These are phyloP conservation scores for Orthosia incerta DNA, from an alignment of 2,888 invertebrate species.

Conservation along the genomic window DNA sequence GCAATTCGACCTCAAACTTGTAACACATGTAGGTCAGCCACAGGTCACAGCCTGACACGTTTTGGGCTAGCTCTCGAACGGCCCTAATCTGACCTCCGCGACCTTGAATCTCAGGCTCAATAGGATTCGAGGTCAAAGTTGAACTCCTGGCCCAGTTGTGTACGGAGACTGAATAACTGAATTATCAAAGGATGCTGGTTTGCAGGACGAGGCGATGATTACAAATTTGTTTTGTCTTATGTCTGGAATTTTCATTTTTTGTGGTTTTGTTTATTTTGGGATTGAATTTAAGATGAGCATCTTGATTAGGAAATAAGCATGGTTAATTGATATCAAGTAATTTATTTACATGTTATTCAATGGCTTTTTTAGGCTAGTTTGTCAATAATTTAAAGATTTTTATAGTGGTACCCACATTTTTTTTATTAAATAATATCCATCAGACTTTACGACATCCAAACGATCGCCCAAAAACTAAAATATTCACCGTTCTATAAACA, in stretches of 20 bases:
- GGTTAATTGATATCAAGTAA: no score
- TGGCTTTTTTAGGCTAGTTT: no score
- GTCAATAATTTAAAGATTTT: no score
- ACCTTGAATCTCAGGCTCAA: slow-evolving; percentile 81
- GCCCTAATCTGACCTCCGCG: slow-evolving; percentile 82
- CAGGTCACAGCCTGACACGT: slow-evolving; percentile 77
- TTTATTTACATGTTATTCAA: neutral
- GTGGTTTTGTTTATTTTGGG: neutral
- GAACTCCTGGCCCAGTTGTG: slow-evolving; percentile 64
- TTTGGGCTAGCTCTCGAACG: slow-evolving; percentile 83
- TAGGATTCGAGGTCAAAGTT: slow-evolving; percentile 77
- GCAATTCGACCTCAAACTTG: slow-evolving; percentile 79
- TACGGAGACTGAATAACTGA: slow-evolving; percentile 55
- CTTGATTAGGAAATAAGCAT: neutral
- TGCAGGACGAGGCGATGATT: slow-evolving; percentile 23
- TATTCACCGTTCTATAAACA: neutral
- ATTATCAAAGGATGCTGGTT: slow-evolving; percentile 42
- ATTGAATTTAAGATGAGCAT: neutral
- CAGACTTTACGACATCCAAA: neutral
- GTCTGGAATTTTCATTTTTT: neutral
- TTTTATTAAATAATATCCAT: no score
- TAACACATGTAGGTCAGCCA: slow-evolving; percentile 79
- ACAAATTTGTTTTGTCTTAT: neutral
- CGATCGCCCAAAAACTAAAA: neutral
- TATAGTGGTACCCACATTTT: no score